Base-by-base conservation (phyloP, 2,797 vertebrate genomes). In the Urophycis tenuis region DNA sequence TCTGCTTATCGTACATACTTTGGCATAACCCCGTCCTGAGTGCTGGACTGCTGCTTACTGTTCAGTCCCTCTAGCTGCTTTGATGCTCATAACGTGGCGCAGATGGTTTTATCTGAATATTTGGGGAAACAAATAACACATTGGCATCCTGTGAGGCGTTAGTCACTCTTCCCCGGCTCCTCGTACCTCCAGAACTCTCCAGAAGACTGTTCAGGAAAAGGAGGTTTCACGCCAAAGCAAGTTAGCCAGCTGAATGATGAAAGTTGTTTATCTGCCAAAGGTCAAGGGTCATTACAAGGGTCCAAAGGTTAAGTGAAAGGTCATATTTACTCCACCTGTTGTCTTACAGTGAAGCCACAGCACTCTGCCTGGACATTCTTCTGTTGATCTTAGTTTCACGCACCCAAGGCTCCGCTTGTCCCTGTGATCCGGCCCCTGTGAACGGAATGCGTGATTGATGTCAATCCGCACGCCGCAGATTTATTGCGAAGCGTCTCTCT, bases 401-500 rank as follows among this genome's bases (percentile, higher is more conserved):
- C 17, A 53, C 14, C 19, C 45, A 53, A 22, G 45, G 45, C 45
- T n/a, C 45, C 53, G 22, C 53, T 60, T 60, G 53, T 60, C 25
- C 53, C 3, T 25, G 3, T 7, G 2, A 60, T 25, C 22, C 53
- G 22, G 9, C 53, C 53, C 22, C 9, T 60, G 53, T 60, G 25
- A n/a, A 60, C n/a, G 53, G 17, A 60, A n/a, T 5, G n/a, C 53
- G 8, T 60, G 22, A n/a, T 25, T 19, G 22, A 60, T 60, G 53
- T 25, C 22, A 2, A 25, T 60, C 53, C 53, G 6, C 6, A 22
- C 53, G 2, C 39, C 39, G 5, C 4, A n/a, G 53, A 25, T 79
- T 85, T 81, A 72, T 85, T 84, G 78, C 72, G 39, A 15, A 41
- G 39, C 17, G 14, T 41, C 5, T 15, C 39, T 41, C 39, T 41